Base-by-base conservation (phyloP, 2,113 vertebrate genomes). In the Rissa tridactyla region DNA sequence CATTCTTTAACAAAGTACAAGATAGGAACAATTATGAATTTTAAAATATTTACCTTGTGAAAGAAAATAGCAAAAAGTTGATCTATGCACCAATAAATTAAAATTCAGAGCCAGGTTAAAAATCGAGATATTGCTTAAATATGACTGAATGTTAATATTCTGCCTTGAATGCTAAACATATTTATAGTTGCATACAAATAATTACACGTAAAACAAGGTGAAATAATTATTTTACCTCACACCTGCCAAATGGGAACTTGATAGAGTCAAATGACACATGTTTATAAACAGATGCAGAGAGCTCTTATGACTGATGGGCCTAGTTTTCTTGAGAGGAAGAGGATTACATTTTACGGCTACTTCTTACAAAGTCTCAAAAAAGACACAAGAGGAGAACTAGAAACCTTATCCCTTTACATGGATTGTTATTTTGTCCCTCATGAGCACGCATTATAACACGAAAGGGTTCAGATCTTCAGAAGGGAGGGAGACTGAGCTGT, bases 371-470 rank as follows among this genome's bases (percentile, higher is more conserved):
- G 38, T 78, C 61, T 68, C 42, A 69, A 71, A 81, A 78, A 92
- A 71, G 10, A 55, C 44, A 42, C 10, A 34, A 40, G 47, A 87
- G 23, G 26, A 85, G 11, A 68, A 78, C 21, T 22, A 90, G 36
- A 92, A 88, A 65, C n/a, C 32, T 34, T 70, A 52, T 11, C 26
- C 52, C 17, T 58, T 62, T 32, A 65, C 19, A 69, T 1, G 22
- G 13, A 57, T 3, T 19, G 38, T 54, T 89, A 92, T 62, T 91
- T 71, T 88, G 70, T 77, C 21, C 55, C 52, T 25, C 27, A 13
- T 4, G 8, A 81, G 32, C n/a, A 47, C 0, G 0, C 25, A 16
- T 2, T 62, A 10, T 42, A 82, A 57, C 32, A 38, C 29, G 3
- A 12, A 61, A 11, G 21, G 20, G 49, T 65, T 89, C 68, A 30